Base-by-base conservation (phyloP, 1,140 invertebrate species). In the Rhopalosiphum padi region DNA sequence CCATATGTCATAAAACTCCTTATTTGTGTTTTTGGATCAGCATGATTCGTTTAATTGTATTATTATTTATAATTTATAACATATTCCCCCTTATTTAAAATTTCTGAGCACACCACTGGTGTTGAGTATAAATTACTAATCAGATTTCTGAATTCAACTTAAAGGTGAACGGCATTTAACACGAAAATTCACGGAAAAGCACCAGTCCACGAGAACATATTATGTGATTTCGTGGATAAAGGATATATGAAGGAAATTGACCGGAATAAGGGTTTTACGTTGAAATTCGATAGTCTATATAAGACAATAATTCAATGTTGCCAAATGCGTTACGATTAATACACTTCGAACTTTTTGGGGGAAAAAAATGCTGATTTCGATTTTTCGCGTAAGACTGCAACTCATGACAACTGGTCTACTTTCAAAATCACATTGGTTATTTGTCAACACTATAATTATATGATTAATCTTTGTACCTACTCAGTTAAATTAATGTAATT, bases 291-390 rank as follows among this genome's bases (percentile, higher is more conserved):
- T 85, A n/a, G 48, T 92, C 77, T 60, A 92, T 60, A 92, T 37
- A 92, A 92, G 43, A 92, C 91, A 92, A 92, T 92, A 92, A 92
- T 92, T 92, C 48, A 92, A 83, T 82, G 46, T 51, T 83, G 48
- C 91, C 48, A 92, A 92, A 92, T 92, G 48, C 35, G 68, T 51
- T 51, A 51, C 91, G 91, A 92, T 92, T 92, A 92, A 92, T 92
- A 92, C 77, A 92, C 91, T 92, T 92, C 91, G 91, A 60, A 85
- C 77, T 85, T 91, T 77, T 92, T 51, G 91, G 35, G 53, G 25
- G 30, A 9, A 53, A 85, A 92, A 92, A 37, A 92, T 85, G 43
- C 91, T 91, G 90, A 83, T 91, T 91, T 83, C 91, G 91, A 92
- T 92, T 92, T 92, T 83, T 92, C 91, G 85, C 77, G n/a, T 82